Percentiles rank a stretch among this genome's conserved stretches.
Conservation (phyloP, 2,888 invertebrate genomes). For the Thysanoteuthis rhombus region DNA sequence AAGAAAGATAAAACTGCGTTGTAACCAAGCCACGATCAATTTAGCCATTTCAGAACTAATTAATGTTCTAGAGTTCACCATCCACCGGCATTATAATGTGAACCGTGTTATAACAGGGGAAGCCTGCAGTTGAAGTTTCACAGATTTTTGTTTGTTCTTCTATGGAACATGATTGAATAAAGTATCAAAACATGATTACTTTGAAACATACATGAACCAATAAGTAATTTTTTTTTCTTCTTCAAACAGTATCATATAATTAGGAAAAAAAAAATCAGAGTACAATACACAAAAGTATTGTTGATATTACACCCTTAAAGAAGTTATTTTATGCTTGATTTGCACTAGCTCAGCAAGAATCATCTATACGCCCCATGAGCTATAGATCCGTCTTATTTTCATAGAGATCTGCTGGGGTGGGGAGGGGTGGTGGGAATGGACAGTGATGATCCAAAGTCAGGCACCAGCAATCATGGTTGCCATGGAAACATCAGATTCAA, state of each 20-base stretch:
- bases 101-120: too few species aligned
- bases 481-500: not conserved
- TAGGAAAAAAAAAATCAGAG: not conserved
- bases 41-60: too few species aligned
- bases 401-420: not conserved
- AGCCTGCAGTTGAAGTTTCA: too few species aligned
- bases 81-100: too few species aligned
- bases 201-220: too few species aligned
- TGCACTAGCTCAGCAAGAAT: not conserved
- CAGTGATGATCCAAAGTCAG: not conserved
- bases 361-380: not conserved
- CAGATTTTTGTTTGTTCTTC: too few species aligned
- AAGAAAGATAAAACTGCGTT: too few species aligned
- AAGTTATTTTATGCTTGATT: slow-evolving; percentile 12
- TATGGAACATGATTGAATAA: too few species aligned
- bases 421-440: too few species aligned
- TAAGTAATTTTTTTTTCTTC: not conserved
- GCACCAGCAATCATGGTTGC: slow-evolving; percentile 12
- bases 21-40: too few species aligned
- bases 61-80: too few species aligned
- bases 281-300: not conserved
- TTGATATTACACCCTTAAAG: not conserved
- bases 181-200: too few species aligned
- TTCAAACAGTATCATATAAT: not conserved
- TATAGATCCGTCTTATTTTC: not conserved